Evolutionary conservation across 2,888 invertebrate species (phyloP).

Genomic region (Pristionchus arcanus): DNA sequence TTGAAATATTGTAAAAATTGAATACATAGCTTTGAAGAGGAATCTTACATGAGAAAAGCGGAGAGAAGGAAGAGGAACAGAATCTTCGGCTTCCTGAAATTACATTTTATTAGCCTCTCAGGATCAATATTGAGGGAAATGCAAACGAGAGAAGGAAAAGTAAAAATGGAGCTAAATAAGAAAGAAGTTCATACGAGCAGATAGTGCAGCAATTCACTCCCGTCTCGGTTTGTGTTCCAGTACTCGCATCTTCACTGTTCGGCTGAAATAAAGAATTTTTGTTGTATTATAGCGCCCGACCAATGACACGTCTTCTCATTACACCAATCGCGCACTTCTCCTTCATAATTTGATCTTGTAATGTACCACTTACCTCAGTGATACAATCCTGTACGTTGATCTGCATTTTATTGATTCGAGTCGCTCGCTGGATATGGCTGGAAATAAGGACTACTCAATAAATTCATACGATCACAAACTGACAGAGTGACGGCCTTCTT

Average conservation of each 20-base stretch:
- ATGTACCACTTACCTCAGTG: not conserved
- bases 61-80: conserved; percentile 71
- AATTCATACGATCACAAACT: not conserved
- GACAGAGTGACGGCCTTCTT: not conserved
- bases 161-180: not conserved
- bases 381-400: conserved; percentile 18
- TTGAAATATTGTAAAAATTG: conserved; percentile 31
- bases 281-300: no score
- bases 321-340: no score
- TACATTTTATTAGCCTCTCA: not conserved
- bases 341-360: no score
- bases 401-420: conserved; percentile 65
- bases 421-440: conserved; percentile 67
- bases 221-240: conserved; percentile 60
- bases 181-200: no score
- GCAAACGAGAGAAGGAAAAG: no score
- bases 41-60: conserved; percentile 69
- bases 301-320: no score
- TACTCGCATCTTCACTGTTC: not conserved
- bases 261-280: no score
- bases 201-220: conserved; percentile 59
- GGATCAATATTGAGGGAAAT: no score
- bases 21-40: not conserved
- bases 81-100: conserved; percentile 56
- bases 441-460: not conserved